These are phyloP conservation scores for Takifugu flavidus DNA, from an alignment of 2,113 vertebrate species.

Conservation along the genomic window DNA sequence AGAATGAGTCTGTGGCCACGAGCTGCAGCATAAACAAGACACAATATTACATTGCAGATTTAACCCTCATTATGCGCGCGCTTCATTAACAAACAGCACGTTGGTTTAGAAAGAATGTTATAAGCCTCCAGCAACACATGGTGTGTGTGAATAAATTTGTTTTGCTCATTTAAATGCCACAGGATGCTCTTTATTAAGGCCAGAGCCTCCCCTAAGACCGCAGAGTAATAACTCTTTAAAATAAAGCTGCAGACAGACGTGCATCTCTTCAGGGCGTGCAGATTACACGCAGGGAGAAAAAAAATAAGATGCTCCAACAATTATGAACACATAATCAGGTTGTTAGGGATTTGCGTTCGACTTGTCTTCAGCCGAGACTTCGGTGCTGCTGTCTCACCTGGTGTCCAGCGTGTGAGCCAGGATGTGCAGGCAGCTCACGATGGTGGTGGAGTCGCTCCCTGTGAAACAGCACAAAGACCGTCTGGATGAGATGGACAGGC, in stretches of 20 bases:
- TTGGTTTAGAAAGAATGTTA: conserved; percentile 42
- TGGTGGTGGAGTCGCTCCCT: conserved; percentile 93
- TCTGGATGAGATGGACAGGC: background rate
- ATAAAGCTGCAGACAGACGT: conserved; percentile 20
- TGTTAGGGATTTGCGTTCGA: background rate
- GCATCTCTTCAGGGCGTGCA: conserved; percentile 8
- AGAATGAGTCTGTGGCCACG: conserved; percentile 40
- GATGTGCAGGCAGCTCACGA: conserved; percentile 98
- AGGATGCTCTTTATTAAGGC: conserved; percentile 42
- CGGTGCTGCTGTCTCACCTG: conserved; percentile 72
- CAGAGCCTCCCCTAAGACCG: conserved; percentile 30
- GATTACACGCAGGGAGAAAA: background rate
- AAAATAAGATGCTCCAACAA: too few relatives aligned
- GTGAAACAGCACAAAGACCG: conserved; percentile 24
- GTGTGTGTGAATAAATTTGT: conserved; percentile 28
- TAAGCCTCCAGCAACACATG: conserved; percentile 44
- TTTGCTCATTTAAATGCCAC: conserved; percentile 54
- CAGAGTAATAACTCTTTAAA: conserved; percentile 16
- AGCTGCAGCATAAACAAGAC: conserved; percentile 32
- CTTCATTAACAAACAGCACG: conserved; percentile 44
- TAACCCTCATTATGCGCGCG: conserved; percentile 44
- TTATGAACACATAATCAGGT: background rate
- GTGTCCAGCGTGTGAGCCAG: conserved; percentile 96
- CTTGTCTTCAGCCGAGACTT: too few relatives aligned
- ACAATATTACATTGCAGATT: conserved; percentile 26